Conservation (phyloP, 2,797 vertebrate genomes). For the Oceanodroma leucorhoa region DNA sequence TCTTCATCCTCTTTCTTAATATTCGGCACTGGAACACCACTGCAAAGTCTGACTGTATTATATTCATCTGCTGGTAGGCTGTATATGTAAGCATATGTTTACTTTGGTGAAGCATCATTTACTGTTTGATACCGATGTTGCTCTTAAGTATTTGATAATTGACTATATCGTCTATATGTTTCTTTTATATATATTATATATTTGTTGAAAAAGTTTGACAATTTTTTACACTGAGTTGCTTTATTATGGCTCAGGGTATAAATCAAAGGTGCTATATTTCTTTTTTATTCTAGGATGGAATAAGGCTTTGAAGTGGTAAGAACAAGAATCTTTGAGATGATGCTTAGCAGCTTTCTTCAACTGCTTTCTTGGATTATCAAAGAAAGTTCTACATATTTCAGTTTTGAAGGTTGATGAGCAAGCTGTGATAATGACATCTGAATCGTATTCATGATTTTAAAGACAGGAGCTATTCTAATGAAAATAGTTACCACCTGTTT, state of each 20-base stretch:
- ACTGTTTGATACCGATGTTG: neutral
- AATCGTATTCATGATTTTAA: neutral
- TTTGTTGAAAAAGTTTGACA: neutral
- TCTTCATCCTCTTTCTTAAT: neutral
- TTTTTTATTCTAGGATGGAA: neutral
- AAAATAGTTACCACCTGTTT: neutral
- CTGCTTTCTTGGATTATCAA: neutral
- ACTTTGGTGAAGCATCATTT: neutral
- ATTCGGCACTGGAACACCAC: neutral
- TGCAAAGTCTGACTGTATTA: neutral
- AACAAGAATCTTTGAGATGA: neutral
- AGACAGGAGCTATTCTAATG: neutral
- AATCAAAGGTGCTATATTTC: neutral
- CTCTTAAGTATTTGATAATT: neutral
- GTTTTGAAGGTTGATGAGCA: neutral
- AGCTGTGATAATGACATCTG: neutral
- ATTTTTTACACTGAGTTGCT: neutral
- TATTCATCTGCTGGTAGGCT: neutral
- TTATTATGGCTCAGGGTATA: neutral
- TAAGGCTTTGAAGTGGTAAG: neutral
- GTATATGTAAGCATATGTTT: neutral
- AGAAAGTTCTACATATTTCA: neutral
- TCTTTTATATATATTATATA: neutral
- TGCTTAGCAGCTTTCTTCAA: neutral
- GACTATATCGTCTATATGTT: neutral